Conservation (phyloP, 2,888 invertebrate species). For the Drosophila setosimentum region DNA sequence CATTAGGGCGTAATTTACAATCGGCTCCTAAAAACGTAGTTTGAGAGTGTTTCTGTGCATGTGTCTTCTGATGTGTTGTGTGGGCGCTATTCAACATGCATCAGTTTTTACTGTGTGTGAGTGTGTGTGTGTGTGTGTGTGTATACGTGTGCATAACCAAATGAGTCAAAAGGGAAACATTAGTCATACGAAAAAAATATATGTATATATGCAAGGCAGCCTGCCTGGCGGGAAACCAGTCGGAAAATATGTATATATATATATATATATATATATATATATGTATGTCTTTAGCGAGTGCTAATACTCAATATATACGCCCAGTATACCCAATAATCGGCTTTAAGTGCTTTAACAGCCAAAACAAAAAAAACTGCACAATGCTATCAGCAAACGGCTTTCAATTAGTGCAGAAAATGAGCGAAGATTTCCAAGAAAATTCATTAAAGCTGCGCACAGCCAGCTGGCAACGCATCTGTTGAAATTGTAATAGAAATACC, state of each 20-base stretch:
- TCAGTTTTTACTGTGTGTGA: constrained; percentile 13
- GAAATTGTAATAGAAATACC: constrained; percentile 77
- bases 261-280: constrained; percentile 14
- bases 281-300: neutral
- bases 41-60: constrained; percentile 15
- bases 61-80: constrained; percentile 18
- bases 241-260: neutral
- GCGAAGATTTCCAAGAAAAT: constrained; percentile 44
- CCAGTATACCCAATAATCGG: constrained; percentile 30
- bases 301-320: neutral
- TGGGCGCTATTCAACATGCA: constrained; percentile 53
- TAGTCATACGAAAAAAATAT: constrained; percentile 66
- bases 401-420: constrained; percentile 71
- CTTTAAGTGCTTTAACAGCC: constrained; percentile 44
- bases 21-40: constrained; percentile 55
- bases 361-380: constrained; percentile 47
- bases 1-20: constrained; percentile 80
- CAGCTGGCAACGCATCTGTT: constrained; percentile 42
- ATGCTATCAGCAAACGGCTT: constrained; percentile 67
- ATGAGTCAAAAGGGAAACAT: constrained; percentile 81
- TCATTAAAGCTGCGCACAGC: constrained; percentile 60
- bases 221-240: constrained; percentile 17
- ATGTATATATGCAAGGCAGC: constrained; percentile 15
- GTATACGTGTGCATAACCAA: constrained; percentile 56
- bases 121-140: constrained; percentile 25